Evolutionary conservation across 2,888 invertebrate species (phyloP), one percentile per base, ranked within the genome.

Genomic region (Steromphala cineraria): DNA sequence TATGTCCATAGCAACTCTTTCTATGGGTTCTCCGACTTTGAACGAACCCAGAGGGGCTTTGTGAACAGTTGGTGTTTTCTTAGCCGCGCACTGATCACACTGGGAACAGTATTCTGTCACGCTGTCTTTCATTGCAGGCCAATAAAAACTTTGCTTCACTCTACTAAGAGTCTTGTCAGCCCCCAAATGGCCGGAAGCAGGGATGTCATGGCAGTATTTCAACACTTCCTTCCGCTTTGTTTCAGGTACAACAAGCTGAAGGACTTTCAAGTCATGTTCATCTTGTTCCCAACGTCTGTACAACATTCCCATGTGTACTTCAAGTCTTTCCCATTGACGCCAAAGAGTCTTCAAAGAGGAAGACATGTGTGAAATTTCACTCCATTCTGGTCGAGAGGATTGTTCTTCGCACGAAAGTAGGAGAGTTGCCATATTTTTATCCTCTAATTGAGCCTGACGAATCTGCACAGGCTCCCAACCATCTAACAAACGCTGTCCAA

Each of bases 131-230:
- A 40, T 62, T 31, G 17, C 67, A n/a, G 78, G 78, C 78, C 78
- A 78, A 67, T 78, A 67, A 78, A 62, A 67, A 13, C 13, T n/a
- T 17, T 36, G 52, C 53, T 46, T 36, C 19, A 78, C 46, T 67
- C 40, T 78, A 10, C 55, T 46, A 19, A 78, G 21, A 17, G 67
- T 40, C 21, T 46, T 78, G 24, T 62, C 52, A 19, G n/a, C 7
- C 10, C 78, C 78, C 19, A 78, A 36, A 24, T 78, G 78, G 10
- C 62, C 78, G n/a, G 55, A 40, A 17, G 31, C 8, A 53, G 77
- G 62, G 3, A 55, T 24, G 8, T 77, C 77, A 55, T 77, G 77
- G n/a, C n/a, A 56, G 55, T 55, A 55, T 24, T 15, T 53, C 19
- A 55, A 3, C 21, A 77, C 36, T 8, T 55, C 55, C 19, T 24